phyloP scores from a whole-genome alignment of 2,888 invertebrate genomes.

The Tiliacea citrago region DNA sequence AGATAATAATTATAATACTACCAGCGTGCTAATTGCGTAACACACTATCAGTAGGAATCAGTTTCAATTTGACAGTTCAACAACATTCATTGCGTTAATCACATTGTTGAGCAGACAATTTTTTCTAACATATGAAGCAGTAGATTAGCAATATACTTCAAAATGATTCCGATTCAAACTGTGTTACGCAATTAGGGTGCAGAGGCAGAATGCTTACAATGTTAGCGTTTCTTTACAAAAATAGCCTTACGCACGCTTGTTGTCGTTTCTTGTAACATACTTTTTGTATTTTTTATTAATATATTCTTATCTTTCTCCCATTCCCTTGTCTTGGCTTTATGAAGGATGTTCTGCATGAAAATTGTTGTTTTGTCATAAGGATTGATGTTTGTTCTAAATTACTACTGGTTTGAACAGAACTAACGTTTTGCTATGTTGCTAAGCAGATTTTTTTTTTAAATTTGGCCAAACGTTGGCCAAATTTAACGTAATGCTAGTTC shows the following conservation, averaged over 20 bases:
- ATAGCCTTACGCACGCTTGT: neutral
- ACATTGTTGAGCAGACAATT: too few species aligned
- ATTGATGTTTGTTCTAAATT: neutral
- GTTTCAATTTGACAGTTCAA: too few species aligned
- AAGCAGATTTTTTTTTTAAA: neutral
- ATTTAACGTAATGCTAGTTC: too few species aligned
- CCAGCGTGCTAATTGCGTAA: too few species aligned
- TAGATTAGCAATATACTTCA: too few species aligned
- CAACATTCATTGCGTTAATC: too few species aligned
- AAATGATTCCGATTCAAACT: too few species aligned
- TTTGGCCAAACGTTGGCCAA: neutral
- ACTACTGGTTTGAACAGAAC: neutral
- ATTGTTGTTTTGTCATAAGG: neutral
- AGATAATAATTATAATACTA: neutral
- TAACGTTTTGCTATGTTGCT: neutral
- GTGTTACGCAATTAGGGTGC: too few species aligned
- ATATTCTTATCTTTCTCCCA: neutral
- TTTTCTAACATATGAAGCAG: too few species aligned
- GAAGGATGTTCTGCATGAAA: neutral
- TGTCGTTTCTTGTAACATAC: neutral
- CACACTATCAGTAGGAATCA: too few species aligned
- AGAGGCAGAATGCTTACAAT: neutral
- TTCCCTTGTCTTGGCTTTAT: neutral
- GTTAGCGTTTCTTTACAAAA: constrained; percentile 6
- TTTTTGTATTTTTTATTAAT: constrained; percentile 11